A percentile compares a stretch with the other conserved stretches of the same genome.
phyloP scores from a whole-genome alignment of 2,113 vertebrate genomes.

The Pseudonaja textilis region DNA sequence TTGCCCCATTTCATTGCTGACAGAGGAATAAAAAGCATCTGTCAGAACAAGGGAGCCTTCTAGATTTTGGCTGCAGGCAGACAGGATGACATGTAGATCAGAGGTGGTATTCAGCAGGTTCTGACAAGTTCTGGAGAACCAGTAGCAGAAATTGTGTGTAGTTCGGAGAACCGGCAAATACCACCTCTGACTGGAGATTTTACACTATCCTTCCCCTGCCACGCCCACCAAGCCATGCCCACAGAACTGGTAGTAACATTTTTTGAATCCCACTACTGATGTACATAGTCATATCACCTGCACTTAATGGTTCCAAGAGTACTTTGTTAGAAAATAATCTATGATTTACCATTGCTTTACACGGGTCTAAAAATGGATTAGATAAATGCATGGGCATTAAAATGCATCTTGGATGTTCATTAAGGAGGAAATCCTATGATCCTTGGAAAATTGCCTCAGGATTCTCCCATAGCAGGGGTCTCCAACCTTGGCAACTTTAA shows the following conservation, averaged over 20 bases:
- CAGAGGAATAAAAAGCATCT: neutral
- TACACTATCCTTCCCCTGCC: no score
- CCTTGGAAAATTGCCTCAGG: neutral
- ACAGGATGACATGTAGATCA: rapidly evolving
- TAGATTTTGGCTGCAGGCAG: rapidly evolving
- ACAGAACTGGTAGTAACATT: no score
- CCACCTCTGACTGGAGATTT: no score
- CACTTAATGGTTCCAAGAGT: neutral
- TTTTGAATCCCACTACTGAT: no score
- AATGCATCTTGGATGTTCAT: neutral
- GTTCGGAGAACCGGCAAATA: no score
- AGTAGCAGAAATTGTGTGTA: no score
- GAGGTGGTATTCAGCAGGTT: no score
- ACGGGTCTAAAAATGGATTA: neutral
- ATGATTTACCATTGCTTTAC: neutral
- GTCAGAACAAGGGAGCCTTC: neutral
- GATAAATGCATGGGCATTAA: neutral
- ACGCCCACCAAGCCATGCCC: no score
- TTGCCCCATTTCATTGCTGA: neutral
- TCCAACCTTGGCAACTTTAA: no score
- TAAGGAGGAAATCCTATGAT: neutral
- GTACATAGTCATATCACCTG: neutral
- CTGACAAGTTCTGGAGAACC: no score
- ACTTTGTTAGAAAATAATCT: neutral
- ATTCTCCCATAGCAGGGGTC: neutral